Evolutionary conservation across 92 coral and sea anemone genomes (phyloP).

Genomic region (Porites lobata): DNA sequence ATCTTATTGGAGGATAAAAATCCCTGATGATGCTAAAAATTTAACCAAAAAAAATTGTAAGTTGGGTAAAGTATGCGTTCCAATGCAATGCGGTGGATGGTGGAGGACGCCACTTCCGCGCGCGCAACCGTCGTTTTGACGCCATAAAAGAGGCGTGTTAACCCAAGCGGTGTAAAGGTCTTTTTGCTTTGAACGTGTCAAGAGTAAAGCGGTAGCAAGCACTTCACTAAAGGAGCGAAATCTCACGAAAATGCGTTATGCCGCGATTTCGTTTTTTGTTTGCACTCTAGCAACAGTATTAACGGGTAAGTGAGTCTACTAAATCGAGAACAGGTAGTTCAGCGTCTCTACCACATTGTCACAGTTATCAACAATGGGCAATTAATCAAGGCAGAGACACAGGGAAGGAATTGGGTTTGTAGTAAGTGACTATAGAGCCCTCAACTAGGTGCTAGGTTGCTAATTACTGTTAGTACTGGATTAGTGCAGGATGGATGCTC

Average conservation of each 20-base stretch:
- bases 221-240: conserved; percentile 28
- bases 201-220: conserved; percentile 39
- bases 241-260: conserved; percentile 35
- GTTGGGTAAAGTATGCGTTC: conserved; percentile 8
- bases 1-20: conserved; percentile 2
- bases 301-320: conserved; percentile 24
- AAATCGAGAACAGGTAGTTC: neutral
- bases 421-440: conserved; percentile 14
- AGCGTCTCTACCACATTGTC: neutral
- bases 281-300: neutral
- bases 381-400: conserved; percentile 38
- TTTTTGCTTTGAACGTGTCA: conserved; percentile 40
- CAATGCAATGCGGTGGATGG: conserved; percentile 26
- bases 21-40: neutral
- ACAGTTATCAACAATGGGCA: conserved; percentile 19
- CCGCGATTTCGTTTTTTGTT: conserved; percentile 1
- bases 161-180: conserved; percentile 35
- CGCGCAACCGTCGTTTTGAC: conserved; percentile 46
- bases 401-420: conserved; percentile 43
- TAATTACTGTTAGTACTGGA: neutral
- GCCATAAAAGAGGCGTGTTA: conserved; percentile 52
- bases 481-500: neutral
- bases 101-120: conserved; percentile 58
- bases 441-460: conserved; percentile 26
- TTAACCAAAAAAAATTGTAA: neutral